Percentiles rank a stretch among this genome's conserved stretches.
Conservation (phyloP, 2,888 invertebrate genomes). For the Eupithecia tripunctaria region DNA sequence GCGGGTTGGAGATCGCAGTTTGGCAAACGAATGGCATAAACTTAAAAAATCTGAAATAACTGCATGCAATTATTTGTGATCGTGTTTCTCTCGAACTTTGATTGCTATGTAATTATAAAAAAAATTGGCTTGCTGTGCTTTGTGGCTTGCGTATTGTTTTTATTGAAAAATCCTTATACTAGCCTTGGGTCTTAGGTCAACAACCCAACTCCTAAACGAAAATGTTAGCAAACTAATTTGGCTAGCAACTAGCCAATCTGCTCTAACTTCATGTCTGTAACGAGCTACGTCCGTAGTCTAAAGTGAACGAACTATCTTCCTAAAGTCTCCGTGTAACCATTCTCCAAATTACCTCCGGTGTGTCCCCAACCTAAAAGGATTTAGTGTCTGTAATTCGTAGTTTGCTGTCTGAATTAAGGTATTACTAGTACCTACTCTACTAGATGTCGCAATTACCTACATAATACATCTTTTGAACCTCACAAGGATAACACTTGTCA, state of each 20-base stretch:
- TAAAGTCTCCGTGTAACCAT: neutral
- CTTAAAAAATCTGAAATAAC: too few relatives aligned
- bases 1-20: too few relatives aligned
- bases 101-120: too few relatives aligned
- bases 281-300: neutral
- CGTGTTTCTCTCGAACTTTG: too few relatives aligned
- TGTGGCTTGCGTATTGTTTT: neutral
- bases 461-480: neutral
- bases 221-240: neutral
- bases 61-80: neutral
- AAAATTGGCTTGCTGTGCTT: neutral
- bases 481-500: neutral
- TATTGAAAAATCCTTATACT: neutral
- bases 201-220: neutral
- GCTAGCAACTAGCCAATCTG: conserved; percentile 1
- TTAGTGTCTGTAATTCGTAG: conserved; percentile 56
- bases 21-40: too few relatives aligned
- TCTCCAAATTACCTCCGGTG: conserved; percentile 19
- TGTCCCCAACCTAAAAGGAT: conserved; percentile 3
- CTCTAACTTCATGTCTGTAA: neutral
- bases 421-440: conserved; percentile 24
- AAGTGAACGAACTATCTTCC: neutral
- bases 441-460: neutral
- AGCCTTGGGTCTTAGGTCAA: too few relatives aligned
- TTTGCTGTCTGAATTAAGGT: conserved; percentile 42